A percentile compares a stretch with the other conserved stretches of the same genome.
Conservation (phyloP, 2,888 invertebrate species). For the Xanthostigma xanthostigma region DNA sequence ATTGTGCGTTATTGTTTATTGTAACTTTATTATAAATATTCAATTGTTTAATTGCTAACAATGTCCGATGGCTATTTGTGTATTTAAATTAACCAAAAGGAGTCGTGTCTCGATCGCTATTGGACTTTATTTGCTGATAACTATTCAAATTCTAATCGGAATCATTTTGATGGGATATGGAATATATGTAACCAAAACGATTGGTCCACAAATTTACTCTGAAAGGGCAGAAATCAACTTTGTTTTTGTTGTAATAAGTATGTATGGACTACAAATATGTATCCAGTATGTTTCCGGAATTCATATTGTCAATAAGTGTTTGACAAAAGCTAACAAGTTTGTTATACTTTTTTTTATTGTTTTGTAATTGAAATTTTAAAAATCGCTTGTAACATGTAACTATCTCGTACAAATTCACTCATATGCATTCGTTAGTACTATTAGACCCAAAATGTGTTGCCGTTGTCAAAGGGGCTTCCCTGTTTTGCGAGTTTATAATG, state of each 20-base stretch:
- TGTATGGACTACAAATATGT: conserved; percentile 25
- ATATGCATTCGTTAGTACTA: too few relatives aligned
- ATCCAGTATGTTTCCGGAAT: conserved; percentile 25
- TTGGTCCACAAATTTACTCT: conserved; percentile 24
- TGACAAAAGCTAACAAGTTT: conserved; percentile 26
- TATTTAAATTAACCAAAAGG: conserved; percentile 19
- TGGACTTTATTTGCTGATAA: too few relatives aligned
- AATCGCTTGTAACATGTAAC: too few relatives aligned
- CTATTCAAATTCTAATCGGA: conserved; percentile 22
- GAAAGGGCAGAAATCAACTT: conserved; percentile 27
- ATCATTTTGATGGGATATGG: conserved; percentile 21
- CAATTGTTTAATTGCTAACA: too few relatives aligned
- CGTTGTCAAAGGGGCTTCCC: too few relatives aligned
- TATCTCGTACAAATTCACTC: too few relatives aligned
- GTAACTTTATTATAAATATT: too few relatives aligned
- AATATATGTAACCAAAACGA: conserved; percentile 21
- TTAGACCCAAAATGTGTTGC: too few relatives aligned
- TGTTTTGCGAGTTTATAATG: too few relatives aligned
- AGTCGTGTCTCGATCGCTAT: conserved; percentile 12
- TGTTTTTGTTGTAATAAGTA: conserved; percentile 24
- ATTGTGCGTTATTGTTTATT: too few relatives aligned
- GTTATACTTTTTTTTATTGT: not conserved
- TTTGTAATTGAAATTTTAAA: too few relatives aligned
- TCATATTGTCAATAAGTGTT: conserved; percentile 25
- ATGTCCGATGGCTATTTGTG: conserved; percentile 18